A percentile compares a stretch with the other conserved stretches of the same genome.
Conservation (phyloP, 2,113 vertebrate genomes). For the Hyaena hyaena region DNA sequence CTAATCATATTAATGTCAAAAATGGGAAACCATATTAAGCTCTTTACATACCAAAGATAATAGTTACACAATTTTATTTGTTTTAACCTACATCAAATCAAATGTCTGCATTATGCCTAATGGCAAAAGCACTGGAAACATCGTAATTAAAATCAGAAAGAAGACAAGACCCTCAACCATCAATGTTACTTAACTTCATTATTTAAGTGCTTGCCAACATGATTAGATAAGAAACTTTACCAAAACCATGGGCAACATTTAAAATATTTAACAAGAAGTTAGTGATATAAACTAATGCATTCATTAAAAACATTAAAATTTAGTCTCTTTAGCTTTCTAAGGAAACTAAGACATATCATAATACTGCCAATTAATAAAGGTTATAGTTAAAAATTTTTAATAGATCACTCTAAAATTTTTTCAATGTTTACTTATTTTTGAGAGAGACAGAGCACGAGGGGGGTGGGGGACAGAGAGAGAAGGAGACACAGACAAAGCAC, state of each 20-base stretch:
- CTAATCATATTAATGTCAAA: constrained; percentile 65
- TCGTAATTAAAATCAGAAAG: constrained; percentile 54
- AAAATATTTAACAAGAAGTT: constrained; percentile 38
- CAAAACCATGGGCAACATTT: neutral
- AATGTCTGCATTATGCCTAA: constrained; percentile 42
- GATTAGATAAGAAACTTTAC: constrained; percentile 25
- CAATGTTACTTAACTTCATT: constrained; percentile 8
- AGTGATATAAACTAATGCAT: neutral
- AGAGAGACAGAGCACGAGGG: too few species aligned
- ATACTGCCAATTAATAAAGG: neutral
- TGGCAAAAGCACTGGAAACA: constrained; percentile 45
- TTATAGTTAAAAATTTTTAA: neutral
- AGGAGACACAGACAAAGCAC: too few species aligned
- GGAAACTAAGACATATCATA: constrained; percentile 36
- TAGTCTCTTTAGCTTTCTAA: constrained; percentile 14
- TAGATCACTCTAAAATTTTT: neutral
- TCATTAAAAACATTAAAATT: constrained; percentile 32
- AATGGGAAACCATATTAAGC: constrained; percentile 54
- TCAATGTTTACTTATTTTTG: too few species aligned
- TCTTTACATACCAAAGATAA: constrained; percentile 46
- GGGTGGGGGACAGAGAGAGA: too few species aligned
- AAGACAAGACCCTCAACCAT: neutral
- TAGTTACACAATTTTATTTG: constrained; percentile 32
- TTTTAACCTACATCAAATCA: constrained; percentile 49
- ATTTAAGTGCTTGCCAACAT: neutral